phyloP scores from a whole-genome alignment of 2,797 vertebrate species.

The Hippopotamyrus pictus region DNA sequence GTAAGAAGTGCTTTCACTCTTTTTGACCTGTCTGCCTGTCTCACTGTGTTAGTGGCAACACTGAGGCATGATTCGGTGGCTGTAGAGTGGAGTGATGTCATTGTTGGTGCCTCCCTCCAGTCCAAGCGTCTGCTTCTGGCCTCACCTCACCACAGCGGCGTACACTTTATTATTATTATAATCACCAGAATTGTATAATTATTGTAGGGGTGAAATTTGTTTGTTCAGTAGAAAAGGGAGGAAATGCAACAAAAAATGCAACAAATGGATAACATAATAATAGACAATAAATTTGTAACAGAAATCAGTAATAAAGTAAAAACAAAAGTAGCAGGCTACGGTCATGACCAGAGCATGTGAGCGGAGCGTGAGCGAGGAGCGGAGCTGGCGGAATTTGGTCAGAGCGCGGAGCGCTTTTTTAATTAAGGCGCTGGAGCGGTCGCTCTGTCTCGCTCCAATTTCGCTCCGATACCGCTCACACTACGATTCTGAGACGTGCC shows the following conservation, averaged over 20 bases:
- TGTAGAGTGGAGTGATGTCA: not conserved
- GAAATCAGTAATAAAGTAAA: not conserved
- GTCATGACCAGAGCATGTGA: too few relatives aligned
- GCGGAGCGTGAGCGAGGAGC: too few relatives aligned
- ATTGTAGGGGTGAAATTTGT: not conserved
- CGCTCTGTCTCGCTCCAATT: too few relatives aligned
- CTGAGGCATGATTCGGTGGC: not conserved
- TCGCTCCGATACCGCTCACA: too few relatives aligned
- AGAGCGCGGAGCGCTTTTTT: too few relatives aligned
- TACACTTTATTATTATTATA: not conserved
- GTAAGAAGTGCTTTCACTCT: not conserved
- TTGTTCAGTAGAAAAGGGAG: not conserved
- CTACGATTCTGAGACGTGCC: too few relatives aligned
- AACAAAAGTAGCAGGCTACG: not conserved
- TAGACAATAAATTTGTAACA: not conserved
- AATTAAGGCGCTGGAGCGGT: too few relatives aligned
- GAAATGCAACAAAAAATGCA: not conserved
- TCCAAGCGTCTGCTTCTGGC: not conserved
- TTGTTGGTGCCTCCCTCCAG: not conserved
- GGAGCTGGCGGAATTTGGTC: too few relatives aligned
- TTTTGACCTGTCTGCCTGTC: not conserved
- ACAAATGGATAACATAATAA: not conserved
- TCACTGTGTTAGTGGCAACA: not conserved
- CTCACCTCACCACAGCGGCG: not conserved
- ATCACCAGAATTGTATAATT: not conserved